Conservation (phyloP, 2,888 invertebrate species). For the Andrena bicolor region DNA sequence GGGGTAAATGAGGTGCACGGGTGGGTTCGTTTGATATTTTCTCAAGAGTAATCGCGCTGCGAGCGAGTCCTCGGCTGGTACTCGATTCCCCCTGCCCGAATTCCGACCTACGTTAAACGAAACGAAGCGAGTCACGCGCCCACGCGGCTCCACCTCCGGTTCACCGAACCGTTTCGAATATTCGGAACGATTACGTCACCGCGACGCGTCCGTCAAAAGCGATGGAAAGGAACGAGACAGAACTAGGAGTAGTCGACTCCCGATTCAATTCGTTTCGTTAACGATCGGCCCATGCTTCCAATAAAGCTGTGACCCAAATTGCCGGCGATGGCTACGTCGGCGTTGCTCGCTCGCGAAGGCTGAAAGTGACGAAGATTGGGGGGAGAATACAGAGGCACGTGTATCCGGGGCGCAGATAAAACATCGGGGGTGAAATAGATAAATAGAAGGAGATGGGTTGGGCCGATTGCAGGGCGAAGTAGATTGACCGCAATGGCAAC, state of each 20-base stretch:
- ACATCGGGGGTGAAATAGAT: slow-evolving; percentile 19
- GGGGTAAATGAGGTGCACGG: slow-evolving; percentile 48
- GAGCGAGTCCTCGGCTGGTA: neutral
- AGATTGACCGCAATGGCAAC: slow-evolving; percentile 63
- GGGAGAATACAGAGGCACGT: slow-evolving; percentile 32
- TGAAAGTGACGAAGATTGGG: slow-evolving; percentile 36
- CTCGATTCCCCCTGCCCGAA: slow-evolving; percentile 26
- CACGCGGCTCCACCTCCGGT: slow-evolving; percentile 33
- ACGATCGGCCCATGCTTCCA: slow-evolving; percentile 67
- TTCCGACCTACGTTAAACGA: slow-evolving; percentile 53
- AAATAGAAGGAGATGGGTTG: slow-evolving; percentile 64
- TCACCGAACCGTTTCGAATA: slow-evolving; percentile 55
- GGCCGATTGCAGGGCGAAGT: slow-evolving; percentile 69
- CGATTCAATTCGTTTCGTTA: slow-evolving; percentile 70
- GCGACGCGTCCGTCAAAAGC: slow-evolving; percentile 48
- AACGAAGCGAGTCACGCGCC: slow-evolving; percentile 48
- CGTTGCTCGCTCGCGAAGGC: slow-evolving; percentile 64
- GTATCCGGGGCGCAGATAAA: neutral
- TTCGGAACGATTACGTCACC: slow-evolving; percentile 64
- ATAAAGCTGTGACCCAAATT: slow-evolving; percentile 81
- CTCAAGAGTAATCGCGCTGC: neutral
- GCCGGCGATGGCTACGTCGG: slow-evolving; percentile 72
- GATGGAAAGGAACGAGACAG: slow-evolving; percentile 31
- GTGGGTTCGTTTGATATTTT: neutral
- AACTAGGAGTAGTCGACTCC: slow-evolving; percentile 33